A percentile compares a stretch with the other conserved stretches of the same genome.
Conservation (phyloP, 2,113 vertebrate genomes). For the Syngnathus floridae region DNA sequence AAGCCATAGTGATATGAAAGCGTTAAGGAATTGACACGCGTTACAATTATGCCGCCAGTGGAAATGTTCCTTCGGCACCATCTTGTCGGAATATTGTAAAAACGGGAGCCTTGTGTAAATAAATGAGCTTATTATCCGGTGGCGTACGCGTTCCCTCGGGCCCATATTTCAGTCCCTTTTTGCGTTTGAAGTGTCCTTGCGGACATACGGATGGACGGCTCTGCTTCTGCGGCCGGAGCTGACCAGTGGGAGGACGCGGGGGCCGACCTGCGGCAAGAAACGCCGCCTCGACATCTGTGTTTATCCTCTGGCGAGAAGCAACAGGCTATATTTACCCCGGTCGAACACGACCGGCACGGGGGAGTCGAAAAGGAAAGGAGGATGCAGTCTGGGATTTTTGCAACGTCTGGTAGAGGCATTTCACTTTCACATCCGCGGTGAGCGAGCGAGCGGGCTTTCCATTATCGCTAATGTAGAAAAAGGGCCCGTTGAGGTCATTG, state of each 20-base stretch:
- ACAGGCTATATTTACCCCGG: constrained; percentile 74
- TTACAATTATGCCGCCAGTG: constrained; percentile 4
- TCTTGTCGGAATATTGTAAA: neutral
- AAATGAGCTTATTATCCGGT: constrained; percentile 27
- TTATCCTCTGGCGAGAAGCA: constrained; percentile 73
- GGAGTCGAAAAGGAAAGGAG: constrained; percentile 22
- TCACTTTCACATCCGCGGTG: constrained; percentile 4
- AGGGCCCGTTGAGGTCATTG: constrained; percentile 6
- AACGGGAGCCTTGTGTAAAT: constrained; percentile 32
- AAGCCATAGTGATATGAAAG: constrained; percentile 28
- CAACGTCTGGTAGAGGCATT: constrained; percentile 5
- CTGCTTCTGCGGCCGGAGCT: constrained; percentile 24
- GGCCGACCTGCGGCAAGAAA: constrained; percentile 58
- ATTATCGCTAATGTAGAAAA: constrained; percentile 1
- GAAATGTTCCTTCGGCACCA: constrained; percentile 9
- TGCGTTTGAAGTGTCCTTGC: constrained; percentile 45
- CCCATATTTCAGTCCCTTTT: constrained; percentile 26
- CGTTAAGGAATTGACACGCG: constrained; percentile 23
- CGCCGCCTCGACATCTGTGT: constrained; percentile 73
- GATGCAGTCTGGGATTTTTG: constrained; percentile 14
- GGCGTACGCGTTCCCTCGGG: constrained; percentile 24
- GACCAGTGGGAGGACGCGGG: constrained; percentile 47
- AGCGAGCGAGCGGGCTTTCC: constrained; percentile 3
- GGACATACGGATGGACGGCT: constrained; percentile 14
- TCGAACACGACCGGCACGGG: constrained; percentile 57